Base-by-base conservation (phyloP, 2,113 vertebrate genomes). In the Stegastes partitus region DNA sequence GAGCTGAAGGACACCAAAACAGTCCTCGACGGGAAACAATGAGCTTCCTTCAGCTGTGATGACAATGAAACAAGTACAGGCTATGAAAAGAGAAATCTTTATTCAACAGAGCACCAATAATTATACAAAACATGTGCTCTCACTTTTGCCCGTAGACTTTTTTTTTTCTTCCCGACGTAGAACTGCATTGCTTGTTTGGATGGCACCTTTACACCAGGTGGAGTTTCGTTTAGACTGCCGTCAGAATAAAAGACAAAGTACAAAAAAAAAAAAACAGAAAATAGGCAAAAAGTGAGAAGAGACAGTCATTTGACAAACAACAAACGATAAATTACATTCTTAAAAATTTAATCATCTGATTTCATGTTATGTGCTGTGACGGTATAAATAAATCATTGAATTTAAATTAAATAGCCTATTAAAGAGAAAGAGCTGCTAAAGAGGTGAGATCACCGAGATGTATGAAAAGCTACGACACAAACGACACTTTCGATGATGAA, bases 301-400 rank as follows among this genome's bases (percentile, higher is more conserved):
- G 82, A 88, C 65, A 85, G 31, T 82, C 81, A 74, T 80, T 79
- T 84, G 62, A 90, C 77, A 87, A 87, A 91, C 63, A 79, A 78
- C 54, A 72, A 76, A 77, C 65, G 83, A 94, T 93, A 92, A 92
- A 93, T 93, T 94, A 95, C 87, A 92, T 93, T 92, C 89, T 93
- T 88, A 86, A 87, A 86, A 87, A 81, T 85, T 87, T 39, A 84
- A 78, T 89, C 74, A 76, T 87, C 73, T 89, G 78, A 84, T 89
- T 91, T 87, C 67, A 77, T 83, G 84, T 93, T 94, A 94, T 95
- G 94, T 95, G 94, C 91, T 90, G 85, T 92, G 91, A 92, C 86
- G 59, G 89, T 91, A 95, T 95, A 95, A 94, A 95, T 95, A 95
- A 94, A 92, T 93, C 78, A 85, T 63, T 85, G 82, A 68, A 86